Base-by-base conservation (phyloP, 2,113 vertebrate species). In the Myocastor coypus region DNA sequence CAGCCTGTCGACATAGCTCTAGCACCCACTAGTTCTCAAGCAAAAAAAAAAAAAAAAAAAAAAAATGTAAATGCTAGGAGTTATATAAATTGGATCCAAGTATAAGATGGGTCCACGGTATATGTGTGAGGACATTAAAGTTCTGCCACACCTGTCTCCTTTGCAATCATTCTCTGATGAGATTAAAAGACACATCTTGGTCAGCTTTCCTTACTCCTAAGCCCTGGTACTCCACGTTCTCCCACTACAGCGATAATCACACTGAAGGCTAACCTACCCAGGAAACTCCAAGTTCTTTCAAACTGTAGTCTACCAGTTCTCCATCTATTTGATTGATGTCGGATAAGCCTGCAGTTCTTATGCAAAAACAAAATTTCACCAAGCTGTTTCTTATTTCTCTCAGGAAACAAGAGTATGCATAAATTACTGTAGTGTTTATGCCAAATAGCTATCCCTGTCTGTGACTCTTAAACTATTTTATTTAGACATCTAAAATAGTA, bases 401-500 rank as follows among this genome's bases (percentile, higher is more conserved):
- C 59, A 94, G 52, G 68, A 95, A 92, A 94, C 40, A 26, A 95
- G 73, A 77, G 5, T 7, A 22, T 66, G 30, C 26, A 92, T 37
- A 97, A 87, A 85, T 95, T 83, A 86, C 57, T 84, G 12, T 7
- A 77, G 73, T 59, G 20, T 52, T 90, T 91, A 34, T 86, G 61
- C 19, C 78, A 94, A 94, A 94, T 89, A 88, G 30, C 52, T 63
- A 94, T 64, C 50, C 14, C 37, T 96, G 28, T 89, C 50, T 77
- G 86, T 34, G 50, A 83, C 28, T 94, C 55, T 71, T 92, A 91
- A 88, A 92, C 68, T 89, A 91, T 64, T 94, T 92, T 89, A 91
- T 64, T 94, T 92, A 86, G 73, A 95, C 78, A 83, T 89, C 28
- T 88, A 83, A 96, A 96, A 95, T 42, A 94, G 46, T 83, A 52